These are phyloP conservation scores for Hybos culiciformis DNA, from an alignment of 2,888 invertebrate species.

Conservation along the genomic window DNA sequence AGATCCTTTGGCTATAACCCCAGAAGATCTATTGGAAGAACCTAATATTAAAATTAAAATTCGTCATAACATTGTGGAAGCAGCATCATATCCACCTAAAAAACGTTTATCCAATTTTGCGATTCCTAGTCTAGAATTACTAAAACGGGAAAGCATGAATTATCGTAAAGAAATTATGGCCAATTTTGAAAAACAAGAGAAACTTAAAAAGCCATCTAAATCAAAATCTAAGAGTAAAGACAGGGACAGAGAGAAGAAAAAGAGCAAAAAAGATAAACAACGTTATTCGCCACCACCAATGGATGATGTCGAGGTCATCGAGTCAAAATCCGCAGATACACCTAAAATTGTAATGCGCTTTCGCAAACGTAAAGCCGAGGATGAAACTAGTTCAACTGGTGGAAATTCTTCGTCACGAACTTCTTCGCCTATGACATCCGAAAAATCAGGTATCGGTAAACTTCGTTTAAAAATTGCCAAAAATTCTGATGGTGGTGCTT, in stretches of 20 bases:
- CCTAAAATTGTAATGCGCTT: slow-evolving; percentile 68
- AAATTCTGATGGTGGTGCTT: slow-evolving; percentile 60
- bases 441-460: slow-evolving; percentile 60
- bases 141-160: slow-evolving; percentile 76
- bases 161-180: slow-evolving; percentile 73
- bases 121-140: slow-evolving; percentile 62
- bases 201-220: slow-evolving; percentile 7
- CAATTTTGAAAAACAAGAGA: slow-evolving; percentile 48
- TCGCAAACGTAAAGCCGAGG: slow-evolving; percentile 30
- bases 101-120: slow-evolving; percentile 45
- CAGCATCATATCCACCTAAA: slow-evolving; percentile 57
- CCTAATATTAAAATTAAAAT: slow-evolving; percentile 66
- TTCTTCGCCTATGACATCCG: neutral
- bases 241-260: slow-evolving; percentile 25
- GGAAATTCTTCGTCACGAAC: slow-evolving; percentile 11
- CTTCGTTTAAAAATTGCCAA: slow-evolving; percentile 74
- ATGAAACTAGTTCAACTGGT: slow-evolving; percentile 16
- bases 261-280: slow-evolving; percentile 20
- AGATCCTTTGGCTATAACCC: slow-evolving; percentile 9
- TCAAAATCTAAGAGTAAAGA: slow-evolving; percentile 39
- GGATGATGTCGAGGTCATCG: slow-evolving; percentile 41
- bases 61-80: slow-evolving; percentile 41
- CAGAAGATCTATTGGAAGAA: slow-evolving; percentile 31
- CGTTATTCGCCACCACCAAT: neutral
- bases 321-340: slow-evolving; percentile 36